Evolutionary conservation across 2,888 invertebrate genomes (phyloP).

Genomic region (Netelia virgata): DNA sequence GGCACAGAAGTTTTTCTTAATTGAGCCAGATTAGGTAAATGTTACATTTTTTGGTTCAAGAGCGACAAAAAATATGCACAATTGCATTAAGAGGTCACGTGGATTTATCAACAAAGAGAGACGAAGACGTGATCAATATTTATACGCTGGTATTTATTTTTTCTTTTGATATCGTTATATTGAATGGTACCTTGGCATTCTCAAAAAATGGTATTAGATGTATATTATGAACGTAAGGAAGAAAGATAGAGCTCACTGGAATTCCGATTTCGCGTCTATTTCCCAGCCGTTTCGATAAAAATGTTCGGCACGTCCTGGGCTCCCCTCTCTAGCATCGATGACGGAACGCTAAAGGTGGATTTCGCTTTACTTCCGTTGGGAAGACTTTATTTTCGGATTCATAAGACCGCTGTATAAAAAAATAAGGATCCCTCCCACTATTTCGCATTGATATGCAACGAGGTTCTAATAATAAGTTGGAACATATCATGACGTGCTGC

Average conservation of each 20-base stretch:
- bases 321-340: conserved; percentile 22
- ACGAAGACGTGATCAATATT: background rate
- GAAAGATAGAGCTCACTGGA: conserved; percentile 24
- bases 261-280: conserved; percentile 47
- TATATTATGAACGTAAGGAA: conserved; percentile 10
- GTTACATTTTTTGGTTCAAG: background rate
- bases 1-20: too few relatives aligned
- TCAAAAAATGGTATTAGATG: conserved; percentile 12
- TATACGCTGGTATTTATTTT: conserved; percentile 11
- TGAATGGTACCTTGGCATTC: conserved; percentile 5
- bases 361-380: background rate
- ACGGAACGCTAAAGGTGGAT: conserved; percentile 5
- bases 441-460: conserved; percentile 60
- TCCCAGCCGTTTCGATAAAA: conserved; percentile 53
- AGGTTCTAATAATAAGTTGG: conserved; percentile 57
- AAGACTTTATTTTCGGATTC: conserved; percentile 65
- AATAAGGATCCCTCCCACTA: background rate
- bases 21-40: too few relatives aligned
- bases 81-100: conserved; percentile 14
- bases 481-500: background rate
- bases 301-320: conserved; percentile 64
- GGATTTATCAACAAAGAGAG: conserved; percentile 22
- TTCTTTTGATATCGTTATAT: conserved; percentile 37
- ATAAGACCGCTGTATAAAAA: conserved; percentile 43
- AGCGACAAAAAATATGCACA: background rate